Conservation (phyloP, 2,797 vertebrate genomes). For the Pelochelys cantorii region DNA sequence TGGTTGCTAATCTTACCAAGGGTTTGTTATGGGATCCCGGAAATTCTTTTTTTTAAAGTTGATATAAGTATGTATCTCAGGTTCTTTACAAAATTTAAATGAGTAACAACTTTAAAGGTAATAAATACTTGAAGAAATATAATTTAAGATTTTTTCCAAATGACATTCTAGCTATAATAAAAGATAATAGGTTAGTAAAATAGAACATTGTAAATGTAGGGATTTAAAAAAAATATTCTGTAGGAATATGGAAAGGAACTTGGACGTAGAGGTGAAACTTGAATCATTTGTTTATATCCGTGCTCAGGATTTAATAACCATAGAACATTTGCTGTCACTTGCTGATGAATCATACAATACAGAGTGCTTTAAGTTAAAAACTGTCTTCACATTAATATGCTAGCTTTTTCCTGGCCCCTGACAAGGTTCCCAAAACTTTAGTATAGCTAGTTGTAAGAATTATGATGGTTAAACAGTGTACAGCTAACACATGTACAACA, state of each 20-base stretch:
- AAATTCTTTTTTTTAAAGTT: background rate
- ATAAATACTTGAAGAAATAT: constrained; percentile 57
- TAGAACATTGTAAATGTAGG: constrained; percentile 3
- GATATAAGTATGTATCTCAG: constrained; percentile 5
- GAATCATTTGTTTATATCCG: constrained; percentile 27
- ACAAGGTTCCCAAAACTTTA: fast-evolving
- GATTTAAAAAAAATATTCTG: background rate
- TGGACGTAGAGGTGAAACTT: constrained; percentile 23
- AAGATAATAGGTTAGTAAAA: constrained; percentile 45
- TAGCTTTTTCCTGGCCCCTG: fast-evolving
- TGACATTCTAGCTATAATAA: constrained; percentile 38
- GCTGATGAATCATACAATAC: fast-evolving
- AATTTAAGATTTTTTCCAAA: constrained; percentile 38
- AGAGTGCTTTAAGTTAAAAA: background rate
- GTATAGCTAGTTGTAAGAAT: background rate
- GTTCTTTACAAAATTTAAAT: constrained; percentile 14
- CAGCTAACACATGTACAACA: background rate
- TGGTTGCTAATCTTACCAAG: background rate
- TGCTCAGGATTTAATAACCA: constrained; percentile 60
- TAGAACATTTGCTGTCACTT: background rate
- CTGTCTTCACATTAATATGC: fast-evolving
- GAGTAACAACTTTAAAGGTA: background rate
- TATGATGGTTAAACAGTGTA: background rate
- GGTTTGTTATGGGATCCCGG: background rate
- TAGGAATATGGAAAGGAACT: background rate